Percentiles rank a stretch among this genome's conserved stretches.
phyloP scores from a whole-genome alignment of 1,140 invertebrate genomes.

The Odontomachus brunneus region DNA sequence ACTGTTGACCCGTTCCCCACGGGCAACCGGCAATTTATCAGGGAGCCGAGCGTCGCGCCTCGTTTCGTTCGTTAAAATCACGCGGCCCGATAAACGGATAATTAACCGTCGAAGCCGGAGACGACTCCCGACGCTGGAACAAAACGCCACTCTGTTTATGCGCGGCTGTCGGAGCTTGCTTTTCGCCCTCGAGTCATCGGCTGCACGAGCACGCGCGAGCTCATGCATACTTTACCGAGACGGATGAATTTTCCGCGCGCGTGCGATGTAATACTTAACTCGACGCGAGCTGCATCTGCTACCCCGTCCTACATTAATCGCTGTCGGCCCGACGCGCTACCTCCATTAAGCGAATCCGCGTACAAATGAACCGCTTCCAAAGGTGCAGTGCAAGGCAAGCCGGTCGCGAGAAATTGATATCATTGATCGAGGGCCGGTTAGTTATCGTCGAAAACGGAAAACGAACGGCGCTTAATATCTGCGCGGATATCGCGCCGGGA shows the following conservation, averaged over 20 bases:
- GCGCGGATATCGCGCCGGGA: no score
- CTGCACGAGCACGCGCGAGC: neutral
- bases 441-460: conserved; percentile 3
- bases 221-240: conserved; percentile 35
- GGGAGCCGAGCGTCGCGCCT: neutral
- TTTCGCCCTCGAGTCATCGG: neutral
- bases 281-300: conserved; percentile 40
- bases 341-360: conserved; percentile 26
- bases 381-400: neutral
- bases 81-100: neutral
- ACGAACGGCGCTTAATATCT: conserved; percentile 6
- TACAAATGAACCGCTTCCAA: conserved; percentile 42
- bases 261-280: conserved; percentile 49
- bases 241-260: conserved; percentile 25
- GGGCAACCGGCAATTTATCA: conserved; percentile 11
- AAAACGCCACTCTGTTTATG: neutral
- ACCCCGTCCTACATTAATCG: conserved; percentile 38
- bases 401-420: conserved; percentile 34
- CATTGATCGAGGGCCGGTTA: conserved; percentile 18
- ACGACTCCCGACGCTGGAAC: neutral
- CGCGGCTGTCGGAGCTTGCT: neutral
- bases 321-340: conserved; percentile 12
- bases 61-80: conserved; percentile 25
- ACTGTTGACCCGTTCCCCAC: neutral
- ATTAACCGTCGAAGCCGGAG: conserved; percentile 1